Evolutionary conservation across 2,888 invertebrate genomes (phyloP).

Genomic region (Melanotus villosus): DNA sequence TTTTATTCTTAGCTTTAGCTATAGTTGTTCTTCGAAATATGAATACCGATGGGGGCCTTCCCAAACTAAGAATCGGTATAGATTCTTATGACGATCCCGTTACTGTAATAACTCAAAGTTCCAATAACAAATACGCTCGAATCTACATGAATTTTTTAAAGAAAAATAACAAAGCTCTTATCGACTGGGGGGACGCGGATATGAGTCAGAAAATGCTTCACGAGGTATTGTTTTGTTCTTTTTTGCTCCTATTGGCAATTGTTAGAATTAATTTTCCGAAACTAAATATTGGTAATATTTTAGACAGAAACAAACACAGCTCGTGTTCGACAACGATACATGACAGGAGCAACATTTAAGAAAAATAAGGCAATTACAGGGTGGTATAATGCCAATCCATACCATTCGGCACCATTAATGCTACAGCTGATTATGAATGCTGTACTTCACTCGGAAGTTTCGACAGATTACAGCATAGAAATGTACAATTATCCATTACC

Average conservation of each 20-base stretch:
- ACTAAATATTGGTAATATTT: conserved; percentile 59
- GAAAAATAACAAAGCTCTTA: neutral
- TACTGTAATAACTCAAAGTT: conserved; percentile 59
- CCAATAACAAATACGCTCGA: conserved; percentile 9
- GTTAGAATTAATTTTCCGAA: no score
- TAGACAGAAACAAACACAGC: conserved; percentile 64
- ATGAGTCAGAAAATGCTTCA: conserved; percentile 25
- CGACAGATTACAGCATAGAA: conserved; percentile 54
- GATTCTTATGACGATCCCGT: conserved; percentile 66
- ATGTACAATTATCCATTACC: conserved; percentile 81
- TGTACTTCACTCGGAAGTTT: conserved; percentile 65
- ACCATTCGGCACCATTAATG: conserved; percentile 73
- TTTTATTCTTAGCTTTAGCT: conserved; percentile 76
- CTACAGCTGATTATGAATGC: conserved; percentile 71
- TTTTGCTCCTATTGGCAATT: no score
- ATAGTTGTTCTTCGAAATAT: conserved; percentile 73
- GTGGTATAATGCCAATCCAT: conserved; percentile 86
- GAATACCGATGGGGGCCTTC: conserved; percentile 69
- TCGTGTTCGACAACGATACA: conserved; percentile 63
- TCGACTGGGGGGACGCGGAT: conserved; percentile 30
- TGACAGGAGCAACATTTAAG: conserved; percentile 74
- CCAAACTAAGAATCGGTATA: conserved; percentile 71
- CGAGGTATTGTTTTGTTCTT: no score
- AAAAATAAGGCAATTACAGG: conserved; percentile 69
- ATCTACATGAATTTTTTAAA: conserved; percentile 11